Evolutionary conservation across 1,140 invertebrate species (phyloP).

Genomic region (Heliconius melpomene): DNA sequence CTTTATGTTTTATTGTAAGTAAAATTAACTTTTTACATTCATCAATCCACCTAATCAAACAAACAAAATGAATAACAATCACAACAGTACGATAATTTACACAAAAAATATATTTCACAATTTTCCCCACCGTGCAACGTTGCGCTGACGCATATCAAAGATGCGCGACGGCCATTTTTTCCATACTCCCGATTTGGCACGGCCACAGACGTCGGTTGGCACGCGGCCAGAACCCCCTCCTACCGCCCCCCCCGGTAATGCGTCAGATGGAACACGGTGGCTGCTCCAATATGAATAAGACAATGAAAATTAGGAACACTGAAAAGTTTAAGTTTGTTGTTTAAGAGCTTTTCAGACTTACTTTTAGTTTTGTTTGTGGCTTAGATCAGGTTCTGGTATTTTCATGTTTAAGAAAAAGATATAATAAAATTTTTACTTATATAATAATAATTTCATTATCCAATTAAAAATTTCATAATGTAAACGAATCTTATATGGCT

Average conservation of each 20-base stretch:
- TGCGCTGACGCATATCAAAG: conserved; percentile 77
- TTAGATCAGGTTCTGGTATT: neutral
- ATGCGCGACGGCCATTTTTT: conserved; percentile 76
- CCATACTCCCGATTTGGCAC: conserved; percentile 64
- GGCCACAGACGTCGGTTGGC: conserved; percentile 73
- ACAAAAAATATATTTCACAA: neutral
- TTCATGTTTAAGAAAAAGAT: neutral
- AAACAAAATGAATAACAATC: neutral
- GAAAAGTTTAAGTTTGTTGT: neutral
- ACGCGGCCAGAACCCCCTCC: conserved; percentile 51
- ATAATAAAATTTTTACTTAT: too few species aligned
- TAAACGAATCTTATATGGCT: too few species aligned
- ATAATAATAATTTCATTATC: too few species aligned
- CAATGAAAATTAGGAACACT: neutral
- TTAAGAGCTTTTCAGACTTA: neutral
- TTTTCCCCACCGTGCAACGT: conserved; percentile 34
- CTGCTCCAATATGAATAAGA: conserved; percentile 11
- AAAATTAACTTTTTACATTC: too few species aligned
- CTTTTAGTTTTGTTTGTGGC: neutral
- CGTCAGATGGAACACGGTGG: conserved; percentile 33
- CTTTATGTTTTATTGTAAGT: too few species aligned
- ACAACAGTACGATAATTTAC: neutral
- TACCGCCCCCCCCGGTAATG: conserved; percentile 38
- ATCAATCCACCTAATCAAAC: neutral
- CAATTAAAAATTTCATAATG: too few species aligned